Percentiles rank a stretch among this genome's conserved stretches.
phyloP scores from a whole-genome alignment of 1,140 invertebrate genomes.

The Dinoponera quadriceps region DNA sequence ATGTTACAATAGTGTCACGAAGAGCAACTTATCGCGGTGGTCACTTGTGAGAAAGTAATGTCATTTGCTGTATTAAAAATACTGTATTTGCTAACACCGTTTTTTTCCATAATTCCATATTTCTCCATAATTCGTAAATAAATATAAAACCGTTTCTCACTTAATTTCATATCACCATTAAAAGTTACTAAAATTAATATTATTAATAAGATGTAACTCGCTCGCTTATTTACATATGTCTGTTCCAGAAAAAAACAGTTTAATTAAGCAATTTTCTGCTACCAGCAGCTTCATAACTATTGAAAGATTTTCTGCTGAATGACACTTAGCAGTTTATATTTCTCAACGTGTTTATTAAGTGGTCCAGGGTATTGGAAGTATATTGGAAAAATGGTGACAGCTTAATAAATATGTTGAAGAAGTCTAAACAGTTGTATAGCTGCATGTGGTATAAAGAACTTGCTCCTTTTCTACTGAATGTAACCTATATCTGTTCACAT shows the following conservation, averaged over 20 bases:
- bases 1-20: not conserved
- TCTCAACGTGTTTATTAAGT: no score
- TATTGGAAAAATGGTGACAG: no score
- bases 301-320: no score
- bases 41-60: not conserved
- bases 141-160: not conserved
- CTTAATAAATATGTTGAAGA: no score
- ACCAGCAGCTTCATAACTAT: no score
- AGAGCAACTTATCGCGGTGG: not conserved
- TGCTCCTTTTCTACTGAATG: not conserved
- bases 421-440: no score
- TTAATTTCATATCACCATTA: not conserved
- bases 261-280: no score
- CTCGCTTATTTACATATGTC: not conserved
- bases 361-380: no score
- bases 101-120: slow-evolving; percentile 2
- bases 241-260: no score
- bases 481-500: not conserved
- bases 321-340: no score
- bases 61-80: not conserved
- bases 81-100: not conserved
- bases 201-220: not conserved
- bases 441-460: no score
- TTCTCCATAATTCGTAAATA: not conserved
- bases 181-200: not conserved